These are phyloP conservation scores for Cosmia pyralina DNA, from an alignment of 2,888 invertebrate species.

Conservation along the genomic window DNA sequence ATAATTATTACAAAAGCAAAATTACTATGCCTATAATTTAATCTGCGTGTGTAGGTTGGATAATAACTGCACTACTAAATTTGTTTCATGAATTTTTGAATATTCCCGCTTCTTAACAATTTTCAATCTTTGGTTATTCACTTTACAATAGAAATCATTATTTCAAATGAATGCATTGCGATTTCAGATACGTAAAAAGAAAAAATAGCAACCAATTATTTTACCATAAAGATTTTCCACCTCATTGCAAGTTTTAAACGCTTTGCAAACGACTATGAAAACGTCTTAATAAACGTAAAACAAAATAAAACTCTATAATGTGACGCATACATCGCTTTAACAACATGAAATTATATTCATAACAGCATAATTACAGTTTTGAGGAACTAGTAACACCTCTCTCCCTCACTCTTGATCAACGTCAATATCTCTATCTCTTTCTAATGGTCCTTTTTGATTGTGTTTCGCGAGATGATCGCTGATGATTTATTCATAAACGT, in stretches of 20 bases:
- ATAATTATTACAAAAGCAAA: not conserved
- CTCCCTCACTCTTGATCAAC: slow-evolving; percentile 65
- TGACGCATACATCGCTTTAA: slow-evolving; percentile 79
- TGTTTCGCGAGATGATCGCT: slow-evolving; percentile 72
- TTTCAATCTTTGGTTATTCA: not conserved
- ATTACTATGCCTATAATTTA: slow-evolving; percentile 16
- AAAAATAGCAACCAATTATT: slow-evolving; percentile 22
- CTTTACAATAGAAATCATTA: not conserved
- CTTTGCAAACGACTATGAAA: slow-evolving; percentile 61
- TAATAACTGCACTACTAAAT: not conserved
- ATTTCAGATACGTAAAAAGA: not conserved
- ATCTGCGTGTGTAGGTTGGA: not conserved
- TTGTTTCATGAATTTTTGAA: not conserved
- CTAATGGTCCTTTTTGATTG: slow-evolving; percentile 70
- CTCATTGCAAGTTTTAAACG: slow-evolving; percentile 25
- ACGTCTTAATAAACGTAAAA: slow-evolving; percentile 73
- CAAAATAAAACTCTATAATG: slow-evolving; percentile 72
- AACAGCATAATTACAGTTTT: slow-evolving; percentile 85
- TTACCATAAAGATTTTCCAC: slow-evolving; percentile 7
- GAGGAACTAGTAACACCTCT: slow-evolving; percentile 71
- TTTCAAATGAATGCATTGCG: not conserved
- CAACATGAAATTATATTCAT: slow-evolving; percentile 83
- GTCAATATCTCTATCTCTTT: slow-evolving; percentile 65
- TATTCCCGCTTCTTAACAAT: too few relatives aligned
- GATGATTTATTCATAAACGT: slow-evolving; percentile 81